Evolutionary conservation across 1,140 invertebrate species (phyloP).

Genomic region (Achatina immaculata): DNA sequence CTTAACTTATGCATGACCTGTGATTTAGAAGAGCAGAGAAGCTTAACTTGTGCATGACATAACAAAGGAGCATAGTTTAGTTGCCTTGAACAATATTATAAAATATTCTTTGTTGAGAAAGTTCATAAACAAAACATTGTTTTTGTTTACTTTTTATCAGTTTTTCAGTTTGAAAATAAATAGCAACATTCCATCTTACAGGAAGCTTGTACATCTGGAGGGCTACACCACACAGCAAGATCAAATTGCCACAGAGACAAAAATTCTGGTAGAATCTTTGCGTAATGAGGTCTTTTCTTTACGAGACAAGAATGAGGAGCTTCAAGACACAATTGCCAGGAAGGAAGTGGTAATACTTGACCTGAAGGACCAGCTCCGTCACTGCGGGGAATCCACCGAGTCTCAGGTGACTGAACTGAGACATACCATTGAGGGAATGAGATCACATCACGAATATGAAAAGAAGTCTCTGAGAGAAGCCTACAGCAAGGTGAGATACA

Average conservation of each 20-base stretch:
- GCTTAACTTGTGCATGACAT: too few species aligned
- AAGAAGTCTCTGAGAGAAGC: conserved; percentile 55
- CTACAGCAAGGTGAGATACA: conserved; percentile 47
- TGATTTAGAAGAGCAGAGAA: too few species aligned
- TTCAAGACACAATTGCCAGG: conserved; percentile 53
- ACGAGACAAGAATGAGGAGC: conserved; percentile 50
- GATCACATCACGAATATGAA: conserved; percentile 58
- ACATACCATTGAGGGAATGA: conserved; percentile 53
- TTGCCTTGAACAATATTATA: too few species aligned
- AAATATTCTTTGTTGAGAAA: too few species aligned
- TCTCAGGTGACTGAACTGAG: conserved; percentile 52
- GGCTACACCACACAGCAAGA: conserved; percentile 45
- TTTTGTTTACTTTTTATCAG: too few species aligned
- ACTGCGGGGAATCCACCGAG: conserved; percentile 43
- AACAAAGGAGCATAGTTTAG: too few species aligned
- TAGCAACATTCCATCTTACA: conserved; percentile 26
- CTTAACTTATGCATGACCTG: too few species aligned
- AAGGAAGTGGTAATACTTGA: conserved; percentile 52
- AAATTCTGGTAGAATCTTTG: conserved; percentile 50
- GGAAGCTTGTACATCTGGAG: conserved; percentile 55
- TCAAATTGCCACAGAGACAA: conserved; percentile 46
- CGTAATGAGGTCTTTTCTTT: conserved; percentile 52
- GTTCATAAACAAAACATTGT: too few species aligned
- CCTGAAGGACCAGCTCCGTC: conserved; percentile 54
- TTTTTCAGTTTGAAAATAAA: too few species aligned